Conservation (phyloP, 35 echinoderm and acorn worm species). For the Amphiura filiformis region DNA sequence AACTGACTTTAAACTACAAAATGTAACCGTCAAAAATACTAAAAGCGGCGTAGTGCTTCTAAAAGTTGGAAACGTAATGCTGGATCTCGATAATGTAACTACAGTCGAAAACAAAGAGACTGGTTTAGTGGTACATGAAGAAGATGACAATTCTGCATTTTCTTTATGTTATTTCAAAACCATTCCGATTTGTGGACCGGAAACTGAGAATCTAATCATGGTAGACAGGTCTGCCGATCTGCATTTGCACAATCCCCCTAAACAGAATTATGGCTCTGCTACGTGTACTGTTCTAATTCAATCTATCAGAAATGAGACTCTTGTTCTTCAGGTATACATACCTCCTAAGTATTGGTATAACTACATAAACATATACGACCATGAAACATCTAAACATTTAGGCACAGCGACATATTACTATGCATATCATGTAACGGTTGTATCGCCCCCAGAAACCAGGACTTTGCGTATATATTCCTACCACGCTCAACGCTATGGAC, state of each 20-base stretch:
- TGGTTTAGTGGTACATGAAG: neutral
- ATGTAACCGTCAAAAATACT: neutral
- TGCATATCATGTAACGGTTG: neutral
- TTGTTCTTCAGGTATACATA: neutral
- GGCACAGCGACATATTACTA: neutral
- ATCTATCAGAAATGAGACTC: neutral
- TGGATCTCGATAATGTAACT: neutral
- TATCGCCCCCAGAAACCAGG: neutral
- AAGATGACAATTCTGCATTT: neutral
- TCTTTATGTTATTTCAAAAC: neutral
- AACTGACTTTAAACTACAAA: neutral
- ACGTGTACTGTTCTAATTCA: neutral
- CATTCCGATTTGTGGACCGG: neutral
- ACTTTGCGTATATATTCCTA: neutral
- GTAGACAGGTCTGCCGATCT: neutral
- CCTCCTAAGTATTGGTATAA: neutral
- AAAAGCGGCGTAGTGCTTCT: neutral
- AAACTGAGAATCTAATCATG: neutral
- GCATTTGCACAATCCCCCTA: neutral
- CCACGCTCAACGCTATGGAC: neutral
- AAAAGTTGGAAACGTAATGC: neutral
- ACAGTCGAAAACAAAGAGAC: neutral
- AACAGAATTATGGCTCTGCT: neutral
- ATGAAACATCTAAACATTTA: neutral
- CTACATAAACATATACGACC: neutral